These are phyloP conservation scores for Cheilosia scutellata DNA, from an alignment of 2,888 invertebrate genomes.

Conservation along the genomic window DNA sequence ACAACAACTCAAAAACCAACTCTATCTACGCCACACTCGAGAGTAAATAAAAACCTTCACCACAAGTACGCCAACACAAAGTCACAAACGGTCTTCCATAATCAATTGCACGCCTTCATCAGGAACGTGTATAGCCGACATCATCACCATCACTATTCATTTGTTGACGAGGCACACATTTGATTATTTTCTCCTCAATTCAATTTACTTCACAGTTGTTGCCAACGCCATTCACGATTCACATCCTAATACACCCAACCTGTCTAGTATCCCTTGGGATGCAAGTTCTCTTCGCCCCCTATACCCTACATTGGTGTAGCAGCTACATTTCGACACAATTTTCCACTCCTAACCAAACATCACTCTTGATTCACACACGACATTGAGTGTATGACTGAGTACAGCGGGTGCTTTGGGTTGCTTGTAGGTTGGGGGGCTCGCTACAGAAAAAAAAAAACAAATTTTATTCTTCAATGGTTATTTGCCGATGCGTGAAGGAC, in stretches of 20 bases:
- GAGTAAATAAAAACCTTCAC: conserved; percentile 13
- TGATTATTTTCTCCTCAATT: conserved; percentile 72
- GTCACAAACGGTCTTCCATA: conserved; percentile 8
- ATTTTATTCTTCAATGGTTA: conserved; percentile 72
- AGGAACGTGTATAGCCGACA: conserved; percentile 55
- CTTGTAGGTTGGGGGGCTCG: not conserved
- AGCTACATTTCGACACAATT: conserved; percentile 51
- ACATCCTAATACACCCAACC: not conserved
- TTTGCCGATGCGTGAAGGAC: conserved; percentile 75
- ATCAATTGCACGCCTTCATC: conserved; percentile 63
- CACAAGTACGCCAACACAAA: conserved; percentile 12
- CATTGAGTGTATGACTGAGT: conserved; percentile 14
- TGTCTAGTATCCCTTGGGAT: conserved; percentile 30
- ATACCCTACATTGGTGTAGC: not conserved
- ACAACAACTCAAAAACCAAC: too few species aligned
- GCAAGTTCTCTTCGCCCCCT: conserved; percentile 22
- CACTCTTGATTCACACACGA: conserved; percentile 66
- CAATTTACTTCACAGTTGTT: conserved; percentile 69
- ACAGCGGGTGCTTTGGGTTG: not conserved
- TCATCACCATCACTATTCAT: conserved; percentile 74
- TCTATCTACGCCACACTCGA: not conserved
- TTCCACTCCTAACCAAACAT: conserved; percentile 67
- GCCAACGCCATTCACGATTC: conserved; percentile 29
- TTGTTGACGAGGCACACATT: conserved; percentile 73
- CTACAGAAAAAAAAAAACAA: conserved; percentile 35